A percentile compares a stretch with the other conserved stretches of the same genome.
These are phyloP conservation scores for Scyliorhinus canicula DNA, from an alignment of 2,797 vertebrate species.

Conservation along the genomic window DNA sequence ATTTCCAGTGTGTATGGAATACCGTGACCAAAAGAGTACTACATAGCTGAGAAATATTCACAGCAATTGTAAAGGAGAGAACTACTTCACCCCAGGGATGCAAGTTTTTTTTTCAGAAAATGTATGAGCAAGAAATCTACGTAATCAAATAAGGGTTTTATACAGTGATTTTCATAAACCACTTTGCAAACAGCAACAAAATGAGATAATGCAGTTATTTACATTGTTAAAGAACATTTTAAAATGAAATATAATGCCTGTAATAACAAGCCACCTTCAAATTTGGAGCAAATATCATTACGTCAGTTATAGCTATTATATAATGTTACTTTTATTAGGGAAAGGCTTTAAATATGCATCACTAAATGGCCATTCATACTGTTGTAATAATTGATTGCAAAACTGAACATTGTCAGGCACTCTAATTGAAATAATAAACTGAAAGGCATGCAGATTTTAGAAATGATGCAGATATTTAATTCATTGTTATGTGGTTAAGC, in stretches of 20 bases:
- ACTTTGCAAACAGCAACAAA: neutral
- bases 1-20: neutral
- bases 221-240: neutral
- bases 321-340: neutral
- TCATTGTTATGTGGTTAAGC: neutral
- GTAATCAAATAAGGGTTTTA: neutral
- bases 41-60: constrained; percentile 27
- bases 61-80: constrained; percentile 19
- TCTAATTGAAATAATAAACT: constrained; percentile 22
- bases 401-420: constrained; percentile 8
- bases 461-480: neutral
- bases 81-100: neutral
- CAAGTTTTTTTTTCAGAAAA: neutral
- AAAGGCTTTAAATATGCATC: neutral
- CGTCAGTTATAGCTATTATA: neutral
- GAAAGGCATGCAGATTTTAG: constrained; percentile 5
- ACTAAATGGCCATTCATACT: neutral
- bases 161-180: neutral
- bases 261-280: neutral
- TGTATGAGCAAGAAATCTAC: neutral
- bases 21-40: neutral
- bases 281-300: neutral
- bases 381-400: neutral
- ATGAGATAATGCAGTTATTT: constrained; percentile 8
- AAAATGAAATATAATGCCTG: neutral